Conservation (phyloP, 2,113 vertebrate genomes). For the Eptatretus burgeri region DNA sequence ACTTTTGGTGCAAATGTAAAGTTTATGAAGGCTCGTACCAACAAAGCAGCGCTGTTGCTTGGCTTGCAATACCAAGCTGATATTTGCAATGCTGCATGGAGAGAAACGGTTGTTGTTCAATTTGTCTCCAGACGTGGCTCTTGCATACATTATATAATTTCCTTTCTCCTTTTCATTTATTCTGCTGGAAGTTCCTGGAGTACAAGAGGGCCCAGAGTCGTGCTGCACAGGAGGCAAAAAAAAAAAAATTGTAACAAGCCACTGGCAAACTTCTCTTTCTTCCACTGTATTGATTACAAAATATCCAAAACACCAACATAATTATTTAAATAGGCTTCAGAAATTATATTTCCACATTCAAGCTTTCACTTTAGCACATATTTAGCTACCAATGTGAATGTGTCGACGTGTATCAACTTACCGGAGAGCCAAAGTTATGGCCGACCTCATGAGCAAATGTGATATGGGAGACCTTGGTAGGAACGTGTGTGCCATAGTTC, state of each 20-base stretch:
- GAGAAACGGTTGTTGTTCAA: slow-evolving; percentile 94
- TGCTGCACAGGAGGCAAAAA: slow-evolving; percentile 26
- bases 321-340: too few species aligned
- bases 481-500: slow-evolving; percentile 89
- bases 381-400: too few species aligned
- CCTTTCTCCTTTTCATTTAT: slow-evolving; percentile 50
- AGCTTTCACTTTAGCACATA: too few species aligned
- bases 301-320: slow-evolving; percentile 9
- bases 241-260: slow-evolving; percentile 6
- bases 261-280: background rate
- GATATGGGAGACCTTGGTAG: slow-evolving; percentile 88
- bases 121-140: slow-evolving; percentile 84
- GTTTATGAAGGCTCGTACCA: slow-evolving; percentile 24
- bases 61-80: slow-evolving; percentile 58
- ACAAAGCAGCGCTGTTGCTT: slow-evolving; percentile 68
- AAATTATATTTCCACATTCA: too few species aligned
- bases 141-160: slow-evolving; percentile 95
- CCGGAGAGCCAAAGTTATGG: slow-evolving; percentile 92
- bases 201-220: slow-evolving; percentile 72
- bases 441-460: slow-evolving; percentile 94
- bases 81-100: slow-evolving; percentile 60
- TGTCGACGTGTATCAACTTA: slow-evolving; percentile 21
- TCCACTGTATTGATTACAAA: too few species aligned
- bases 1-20: background rate
- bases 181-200: slow-evolving; percentile 53